Conservation (phyloP, 1,140 invertebrate species). For the Tenebrio molitor region DNA sequence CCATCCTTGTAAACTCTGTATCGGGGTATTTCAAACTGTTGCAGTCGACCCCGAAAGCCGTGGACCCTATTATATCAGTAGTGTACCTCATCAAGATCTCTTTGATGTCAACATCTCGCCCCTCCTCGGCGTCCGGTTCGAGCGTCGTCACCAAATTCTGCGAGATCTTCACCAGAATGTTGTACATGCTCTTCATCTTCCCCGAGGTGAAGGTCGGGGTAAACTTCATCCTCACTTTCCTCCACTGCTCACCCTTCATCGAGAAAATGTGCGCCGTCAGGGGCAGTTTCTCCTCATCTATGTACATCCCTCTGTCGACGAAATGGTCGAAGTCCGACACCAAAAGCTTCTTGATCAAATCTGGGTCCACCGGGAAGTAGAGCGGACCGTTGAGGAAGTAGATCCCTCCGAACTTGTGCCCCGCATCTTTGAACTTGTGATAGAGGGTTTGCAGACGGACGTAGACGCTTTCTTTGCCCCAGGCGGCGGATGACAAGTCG, state of each 20-base stretch:
- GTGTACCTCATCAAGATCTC: conserved; percentile 31
- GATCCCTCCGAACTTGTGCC: conserved; percentile 49
- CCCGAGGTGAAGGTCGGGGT: conserved; percentile 69
- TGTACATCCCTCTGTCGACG: conserved; percentile 65
- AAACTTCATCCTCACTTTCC: conserved; percentile 65
- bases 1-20: conserved; percentile 62
- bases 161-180: conserved; percentile 43
- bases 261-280: conserved; percentile 68
- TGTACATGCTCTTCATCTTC: conserved; percentile 68
- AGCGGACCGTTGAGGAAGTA: conserved; percentile 46
- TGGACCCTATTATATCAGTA: conserved; percentile 44
- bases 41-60: conserved; percentile 68
- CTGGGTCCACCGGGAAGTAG: conserved; percentile 65
- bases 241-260: conserved; percentile 67
- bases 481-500: conserved; percentile 26
- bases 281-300: conserved; percentile 66
- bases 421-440: conserved; percentile 58
- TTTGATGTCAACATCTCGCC: conserved; percentile 32
- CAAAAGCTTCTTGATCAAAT: conserved; percentile 67
- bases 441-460: conserved; percentile 56
- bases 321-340: conserved; percentile 70
- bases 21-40: conserved; percentile 65
- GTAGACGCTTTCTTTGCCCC: conserved; percentile 28
- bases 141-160: background rate
- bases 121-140: background rate